phyloP scores from a whole-genome alignment of 2,888 invertebrate genomes.

The Zaprionus bogoriensis region DNA sequence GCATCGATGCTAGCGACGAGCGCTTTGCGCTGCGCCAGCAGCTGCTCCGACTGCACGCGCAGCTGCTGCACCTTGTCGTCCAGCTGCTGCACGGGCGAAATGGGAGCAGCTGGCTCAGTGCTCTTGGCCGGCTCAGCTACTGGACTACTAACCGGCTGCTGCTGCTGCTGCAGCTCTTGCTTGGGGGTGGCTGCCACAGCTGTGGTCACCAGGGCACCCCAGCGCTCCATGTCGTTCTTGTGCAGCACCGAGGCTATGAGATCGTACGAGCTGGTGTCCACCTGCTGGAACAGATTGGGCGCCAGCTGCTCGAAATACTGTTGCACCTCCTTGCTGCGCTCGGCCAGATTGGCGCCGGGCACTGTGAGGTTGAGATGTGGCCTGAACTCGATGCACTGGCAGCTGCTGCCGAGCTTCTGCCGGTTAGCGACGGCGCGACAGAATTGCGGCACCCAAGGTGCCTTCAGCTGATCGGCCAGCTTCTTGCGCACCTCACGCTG shows the following conservation, averaged over 20 bases:
- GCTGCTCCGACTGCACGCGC: slow-evolving; percentile 54
- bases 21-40: slow-evolving; percentile 53
- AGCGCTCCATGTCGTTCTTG: slow-evolving; percentile 73
- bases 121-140: not conserved
- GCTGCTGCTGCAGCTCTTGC: not conserved
- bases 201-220: slow-evolving; percentile 32
- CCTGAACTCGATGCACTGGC: slow-evolving; percentile 72
- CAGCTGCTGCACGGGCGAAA: slow-evolving; percentile 52
- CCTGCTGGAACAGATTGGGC: slow-evolving; percentile 78
- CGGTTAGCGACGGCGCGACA: slow-evolving; percentile 81
- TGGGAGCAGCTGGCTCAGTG: slow-evolving; percentile 21
- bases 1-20: slow-evolving; percentile 36
- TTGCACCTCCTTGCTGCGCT: slow-evolving; percentile 61
- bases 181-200: slow-evolving; percentile 9
- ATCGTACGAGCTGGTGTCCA: slow-evolving; percentile 64
- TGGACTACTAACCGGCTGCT: too few relatives aligned
- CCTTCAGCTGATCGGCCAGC: slow-evolving; percentile 84
- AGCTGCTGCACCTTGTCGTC: slow-evolving; percentile 60
- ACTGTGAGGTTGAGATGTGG: slow-evolving; percentile 80
- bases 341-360: slow-evolving; percentile 60
- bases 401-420: slow-evolving; percentile 56
- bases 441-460: slow-evolving; percentile 87
- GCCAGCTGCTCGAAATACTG: slow-evolving; percentile 68
- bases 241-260: slow-evolving; percentile 78
- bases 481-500: slow-evolving; percentile 84